Conservation (phyloP, 2,797 vertebrate genomes). For the Cyclura pinguis region DNA sequence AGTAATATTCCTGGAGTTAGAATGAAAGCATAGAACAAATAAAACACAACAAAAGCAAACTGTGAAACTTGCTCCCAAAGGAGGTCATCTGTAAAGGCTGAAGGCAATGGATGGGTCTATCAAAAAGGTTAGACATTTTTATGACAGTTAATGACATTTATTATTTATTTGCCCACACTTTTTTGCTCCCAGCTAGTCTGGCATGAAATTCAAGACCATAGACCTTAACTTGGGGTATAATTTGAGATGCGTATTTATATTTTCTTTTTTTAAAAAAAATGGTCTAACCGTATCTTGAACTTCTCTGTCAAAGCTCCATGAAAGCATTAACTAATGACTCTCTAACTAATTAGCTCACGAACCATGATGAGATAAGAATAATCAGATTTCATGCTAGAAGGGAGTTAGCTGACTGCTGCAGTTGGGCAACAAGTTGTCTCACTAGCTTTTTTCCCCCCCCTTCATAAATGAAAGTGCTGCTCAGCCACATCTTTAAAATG, state of each 20-base stretch:
- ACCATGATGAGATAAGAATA: constrained; percentile 25
- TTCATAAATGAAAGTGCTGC: background rate
- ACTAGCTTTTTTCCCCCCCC: background rate
- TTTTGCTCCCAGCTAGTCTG: constrained; percentile 1
- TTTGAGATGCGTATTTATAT: background rate
- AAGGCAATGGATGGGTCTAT: constrained; percentile 12
- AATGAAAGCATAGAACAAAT: constrained; percentile 26
- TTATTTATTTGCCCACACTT: constrained; percentile 22
- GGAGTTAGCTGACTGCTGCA: background rate
- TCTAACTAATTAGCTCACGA: constrained; percentile 47
- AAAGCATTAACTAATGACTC: constrained; percentile 33
- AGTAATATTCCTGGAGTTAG: constrained; percentile 11
- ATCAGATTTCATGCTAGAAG: constrained; percentile 19
- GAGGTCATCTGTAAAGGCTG: constrained; percentile 19
- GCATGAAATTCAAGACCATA: background rate
- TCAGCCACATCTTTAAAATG: background rate
- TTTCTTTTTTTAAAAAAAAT: background rate
- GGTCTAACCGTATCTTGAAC: background rate
- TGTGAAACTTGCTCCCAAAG: constrained; percentile 19
- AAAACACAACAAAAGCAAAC: constrained; percentile 9
- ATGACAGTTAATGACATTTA: constrained; percentile 23
- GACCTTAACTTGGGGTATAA: background rate
- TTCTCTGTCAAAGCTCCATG: constrained; percentile 8
- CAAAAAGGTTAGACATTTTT: constrained; percentile 15
- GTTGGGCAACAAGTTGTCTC: background rate